Evolutionary conservation across 1,140 invertebrate species (phyloP), one percentile per base, ranked within the genome.

Genomic region (Pantala flavescens): DNA sequence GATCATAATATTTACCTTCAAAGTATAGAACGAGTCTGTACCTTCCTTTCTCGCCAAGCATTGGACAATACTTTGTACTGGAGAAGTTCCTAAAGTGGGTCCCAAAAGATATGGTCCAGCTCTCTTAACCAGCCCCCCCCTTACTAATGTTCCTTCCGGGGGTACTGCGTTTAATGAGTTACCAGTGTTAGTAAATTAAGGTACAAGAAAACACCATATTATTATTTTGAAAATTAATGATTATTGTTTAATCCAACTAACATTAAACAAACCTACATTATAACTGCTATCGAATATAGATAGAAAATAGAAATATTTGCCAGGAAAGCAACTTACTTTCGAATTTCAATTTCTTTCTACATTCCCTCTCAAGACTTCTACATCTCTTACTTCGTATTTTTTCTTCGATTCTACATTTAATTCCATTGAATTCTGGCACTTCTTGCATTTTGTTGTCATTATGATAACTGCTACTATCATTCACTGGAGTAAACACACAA

Each of bases 61-160:
- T 78, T 93, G 91, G 2, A 91, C 87, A 79, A 94, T 91, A 81
- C 90, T 92, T 79, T 88, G 88, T 0, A 93, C 91, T 42, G 91
- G 91, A 76, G 90, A 91, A 72, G 87, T 89, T 0, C 90, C 91
- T 72, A 92, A 82, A 76, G 88, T 84, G 49, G 91, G 91, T 23
- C 92, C 91, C 70, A 93, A 79, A 70, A 92, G 83, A 81, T 90
- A 92, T 63, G 88, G 88, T 21, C 91, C 90, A 71, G 90, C 90
- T 80, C 86, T 85, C 80, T 86, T 88, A 12, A 86, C 77, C 23
- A 78, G 78, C 73, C 82, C 82, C 21, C 79, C 70, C 49, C 78
- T 77, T 2, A 84, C 82, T 36, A 76, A 74, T 0, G 80, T 81
- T 5, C 81, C 81, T 63, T 55, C 16, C 21, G 24, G 23, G 23